Evolutionary conservation across 1,140 invertebrate genomes (phyloP), one percentile per base, ranked within the genome.

Genomic region (Polypedilum pembai): DNA sequence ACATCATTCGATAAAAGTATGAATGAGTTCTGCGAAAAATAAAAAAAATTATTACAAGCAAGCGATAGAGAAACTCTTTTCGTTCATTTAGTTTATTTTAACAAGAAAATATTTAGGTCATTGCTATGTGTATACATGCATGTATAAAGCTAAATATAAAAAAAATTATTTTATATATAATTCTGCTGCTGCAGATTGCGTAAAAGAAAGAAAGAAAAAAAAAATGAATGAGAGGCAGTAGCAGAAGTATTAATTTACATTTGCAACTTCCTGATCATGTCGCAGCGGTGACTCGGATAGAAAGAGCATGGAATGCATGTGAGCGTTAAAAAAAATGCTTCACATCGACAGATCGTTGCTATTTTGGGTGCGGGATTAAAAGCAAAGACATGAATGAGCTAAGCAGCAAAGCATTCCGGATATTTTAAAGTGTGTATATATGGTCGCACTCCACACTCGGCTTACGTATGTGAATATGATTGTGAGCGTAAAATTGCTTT

Each of bases 341-440:
- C 41, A n/a, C 45, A 56, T 56, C 3, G 45, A 33, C 24, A 56
- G 45, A 56, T 56, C 24, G 12, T 56, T 56, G 45, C 45, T 56
- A 56, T 69, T 69, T 21, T 69, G 65, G 65, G 65, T 69, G 65
- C 65, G 65, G 65, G 65, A 69, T 69, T 18, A 69, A 56, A 66
- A 66, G 63, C 17, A 66, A n/a, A 69, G 45, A 56, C 45, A 69
- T 69, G 65, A 69, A 69, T 69, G 65, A 69, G 65, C 65, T 69
- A 69, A 69, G 17, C 65, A 21, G n/a, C 20, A 20, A 69, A 69
- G 18, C 17, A 69, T 69, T 69, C 65, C 65, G 65, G 65, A 69
- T 69, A 69, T 69, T 69, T 69, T 18, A 69, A n/a, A n/a, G n/a
- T 69, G 20, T 21, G 24, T 69, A 18, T 21, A 20, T 69, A 69